A percentile compares a stretch with the other conserved stretches of the same genome.
These are phyloP conservation scores for Pseudomyrmex dendroicus DNA, from an alignment of 1,140 invertebrate species.

Conservation along the genomic window DNA sequence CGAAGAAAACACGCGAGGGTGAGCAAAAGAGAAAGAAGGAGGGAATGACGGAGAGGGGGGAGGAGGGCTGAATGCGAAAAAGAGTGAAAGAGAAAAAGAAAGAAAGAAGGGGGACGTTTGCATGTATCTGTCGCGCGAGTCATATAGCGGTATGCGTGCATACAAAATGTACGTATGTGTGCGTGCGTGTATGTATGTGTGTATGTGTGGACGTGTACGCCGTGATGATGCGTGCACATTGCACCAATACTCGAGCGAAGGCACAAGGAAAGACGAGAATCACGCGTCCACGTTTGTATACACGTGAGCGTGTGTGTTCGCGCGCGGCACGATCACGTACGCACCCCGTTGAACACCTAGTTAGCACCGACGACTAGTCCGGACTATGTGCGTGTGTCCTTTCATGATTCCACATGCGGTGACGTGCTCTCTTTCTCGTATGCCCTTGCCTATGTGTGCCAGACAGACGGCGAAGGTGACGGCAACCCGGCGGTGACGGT, in stretches of 20 bases:
- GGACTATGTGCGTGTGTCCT: constrained; percentile 40
- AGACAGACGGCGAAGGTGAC: constrained; percentile 44
- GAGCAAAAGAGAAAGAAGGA: constrained; percentile 41
- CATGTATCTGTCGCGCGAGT: constrained; percentile 56
- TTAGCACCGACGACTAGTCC: constrained; percentile 39
- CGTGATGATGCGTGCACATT: constrained; percentile 18
- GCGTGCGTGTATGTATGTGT: constrained; percentile 1
- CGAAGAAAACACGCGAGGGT: constrained; percentile 29
- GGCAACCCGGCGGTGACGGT: neutral
- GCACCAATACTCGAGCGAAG: constrained; percentile 4
- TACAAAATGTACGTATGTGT: constrained; percentile 11
- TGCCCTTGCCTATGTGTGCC: constrained; percentile 58
- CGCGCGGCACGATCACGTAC: constrained; percentile 9
- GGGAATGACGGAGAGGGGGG: neutral
- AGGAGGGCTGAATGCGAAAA: neutral
- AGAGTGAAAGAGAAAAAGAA: constrained; percentile 22
- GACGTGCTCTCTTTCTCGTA: constrained; percentile 43
- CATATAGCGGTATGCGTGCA: constrained; percentile 49
- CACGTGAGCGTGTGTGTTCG: neutral
- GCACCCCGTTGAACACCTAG: constrained; percentile 48
- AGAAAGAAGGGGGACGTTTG: constrained; percentile 29
- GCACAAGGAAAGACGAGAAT: neutral
- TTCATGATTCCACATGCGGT: constrained; percentile 54
- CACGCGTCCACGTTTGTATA: neutral
- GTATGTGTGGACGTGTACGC: too few relatives aligned